Evolutionary conservation across 2,888 invertebrate species (phyloP), one percentile per base, ranked within the genome.

Genomic region (Philereme transversata): DNA sequence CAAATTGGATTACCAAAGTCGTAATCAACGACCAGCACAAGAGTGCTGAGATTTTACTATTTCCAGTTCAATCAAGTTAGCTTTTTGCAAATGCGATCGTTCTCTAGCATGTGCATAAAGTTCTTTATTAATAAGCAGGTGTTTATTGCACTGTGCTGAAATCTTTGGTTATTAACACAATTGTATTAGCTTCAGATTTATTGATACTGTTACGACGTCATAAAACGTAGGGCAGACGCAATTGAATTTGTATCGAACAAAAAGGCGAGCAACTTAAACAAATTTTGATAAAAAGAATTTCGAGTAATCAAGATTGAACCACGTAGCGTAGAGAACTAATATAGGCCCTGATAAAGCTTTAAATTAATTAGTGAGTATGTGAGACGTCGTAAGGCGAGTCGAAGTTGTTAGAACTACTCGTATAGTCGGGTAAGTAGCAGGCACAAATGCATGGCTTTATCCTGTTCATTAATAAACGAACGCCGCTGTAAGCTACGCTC

Each of bases 381-480:
- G 64, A 62, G 65, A 64, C 62, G n/a, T n/a, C 62, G 61, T 61
- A 59, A 65, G 60, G 62, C 59, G 51, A 65, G 61, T 46, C 57
- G 46, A 71, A 67, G 68, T 72, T 72, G 22, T 22, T 22, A 3
- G 3, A 22, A 22, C 22, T 22, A 22, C n/a, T n/a, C n/a, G n/a
- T n/a, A n/a, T n/a, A n/a, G n/a, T n/a, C n/a, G n/a, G n/a, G n/a
- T n/a, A n/a, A 33, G 36, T 22, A 2, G 22, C 22, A 22, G 22
- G 22, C 22, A 69, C 53, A 53, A 64, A 65, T 74, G 75, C 76
- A 74, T 72, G 79, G 79, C 81, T 77, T 79, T 76, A 74, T 75
- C 65, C 76, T 77, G 81, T 80, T 84, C 82, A 86, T 87, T 87
- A 87, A 81, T 86, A 83, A 82, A 87, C 79, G 79, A 81, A 82